phyloP scores from a whole-genome alignment of 2,888 invertebrate genomes.

The Plebejus argus region DNA sequence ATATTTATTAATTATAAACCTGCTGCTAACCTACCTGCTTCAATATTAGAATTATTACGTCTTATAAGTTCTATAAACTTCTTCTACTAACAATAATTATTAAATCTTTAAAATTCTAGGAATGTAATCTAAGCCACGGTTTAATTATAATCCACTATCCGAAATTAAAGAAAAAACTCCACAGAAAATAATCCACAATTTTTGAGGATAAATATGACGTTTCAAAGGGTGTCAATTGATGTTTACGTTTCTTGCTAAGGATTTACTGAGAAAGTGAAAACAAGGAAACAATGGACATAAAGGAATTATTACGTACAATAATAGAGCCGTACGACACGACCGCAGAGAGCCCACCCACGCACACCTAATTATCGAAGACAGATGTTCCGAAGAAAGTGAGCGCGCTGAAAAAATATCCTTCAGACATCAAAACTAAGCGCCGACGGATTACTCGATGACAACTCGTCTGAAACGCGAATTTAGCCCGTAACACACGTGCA shows the following conservation, averaged over 20 bases:
- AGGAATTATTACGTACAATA: conserved; percentile 62
- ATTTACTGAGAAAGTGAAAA: conserved; percentile 75
- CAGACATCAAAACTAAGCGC: conserved; percentile 75
- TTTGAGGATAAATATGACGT: conserved; percentile 12
- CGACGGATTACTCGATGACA: conserved; percentile 63
- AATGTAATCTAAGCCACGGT: conserved; percentile 9
- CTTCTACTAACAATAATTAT: background rate
- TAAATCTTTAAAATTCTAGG: conserved; percentile 7
- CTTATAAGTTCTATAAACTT: background rate
- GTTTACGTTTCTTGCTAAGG: conserved; percentile 62
- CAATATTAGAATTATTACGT: background rate
- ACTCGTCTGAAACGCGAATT: conserved; percentile 30
- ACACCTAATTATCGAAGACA: conserved; percentile 69
- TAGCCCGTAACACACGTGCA: conserved; percentile 36
- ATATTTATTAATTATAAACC: too few relatives aligned
- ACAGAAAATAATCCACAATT: conserved; percentile 24
- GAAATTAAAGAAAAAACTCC: conserved; percentile 24
- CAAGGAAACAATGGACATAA: conserved; percentile 64
- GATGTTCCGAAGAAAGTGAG: conserved; percentile 71
- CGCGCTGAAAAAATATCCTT: conserved; percentile 63
- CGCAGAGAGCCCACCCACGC: conserved; percentile 63
- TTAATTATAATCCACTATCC: conserved; percentile 21
- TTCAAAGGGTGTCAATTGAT: conserved; percentile 59
- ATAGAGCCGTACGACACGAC: conserved; percentile 54
- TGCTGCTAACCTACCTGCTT: background rate